Base-by-base conservation (phyloP, 2,113 vertebrate genomes). In the Macroglossus sobrinus region DNA sequence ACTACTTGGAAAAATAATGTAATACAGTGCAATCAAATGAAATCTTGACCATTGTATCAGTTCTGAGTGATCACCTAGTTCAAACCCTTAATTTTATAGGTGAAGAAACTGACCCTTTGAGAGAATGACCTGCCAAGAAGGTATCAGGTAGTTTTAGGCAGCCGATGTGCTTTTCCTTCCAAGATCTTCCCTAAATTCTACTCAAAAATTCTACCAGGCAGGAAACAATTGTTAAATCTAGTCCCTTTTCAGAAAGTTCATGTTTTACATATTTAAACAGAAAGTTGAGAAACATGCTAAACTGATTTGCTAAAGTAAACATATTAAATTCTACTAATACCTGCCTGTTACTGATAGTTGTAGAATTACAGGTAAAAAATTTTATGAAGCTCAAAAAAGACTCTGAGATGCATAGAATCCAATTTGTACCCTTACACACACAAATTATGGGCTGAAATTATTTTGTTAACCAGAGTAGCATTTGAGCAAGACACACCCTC, bases 321-420 rank as follows among this genome's bases (percentile, higher is more conserved):
- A 94, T 55, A 95, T 7, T 72, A 94, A 84, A 86, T 64, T 43
- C 80, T 91, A 93, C 80, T 95, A 96, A 97, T 84, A 81, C 35
- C 43, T 81, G 47, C 1, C 38, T 90, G 86, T 89, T 57, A 89
- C 7, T n/a, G 40, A 35, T 16, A 64, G 35, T 35, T 79, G 72
- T 11, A 93, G 38, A 89, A 86, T 86, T 89, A 57, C 14, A 64
- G 30, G 5, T 28, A n/a, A 90, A 96, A 87, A 61, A 28, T 57
- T 26, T 75, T 76, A 88, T 1, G 12, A 85, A 50, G 59, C 47
- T 71, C 90, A 59, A 80, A 82, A 93, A 84, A 84, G 22, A 71
- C 26, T 79, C 13, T 84, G 72, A 96, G 53, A 84, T 81, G 30
- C 15, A 57, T 80, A 61, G 66, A 76, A 96, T 85, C 68, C 71